These are phyloP conservation scores for Sciurus vulgaris DNA, from an alignment of 2,797 vertebrate species.

Conservation along the genomic window DNA sequence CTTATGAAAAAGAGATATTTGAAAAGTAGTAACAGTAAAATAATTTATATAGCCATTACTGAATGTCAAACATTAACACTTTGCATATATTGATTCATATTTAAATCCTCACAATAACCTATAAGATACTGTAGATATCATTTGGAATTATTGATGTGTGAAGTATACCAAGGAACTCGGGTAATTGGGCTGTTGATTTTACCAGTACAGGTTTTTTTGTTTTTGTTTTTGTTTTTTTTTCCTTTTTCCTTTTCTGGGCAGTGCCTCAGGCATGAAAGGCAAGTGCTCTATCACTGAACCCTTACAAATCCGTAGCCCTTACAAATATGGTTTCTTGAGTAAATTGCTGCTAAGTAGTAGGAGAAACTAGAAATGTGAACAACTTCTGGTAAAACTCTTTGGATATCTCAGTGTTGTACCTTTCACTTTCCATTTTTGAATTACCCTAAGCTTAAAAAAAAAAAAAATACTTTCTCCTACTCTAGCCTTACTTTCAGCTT, in stretches of 20 bases:
- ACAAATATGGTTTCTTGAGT: constrained; percentile 1
- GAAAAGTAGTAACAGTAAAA: constrained; percentile 7
- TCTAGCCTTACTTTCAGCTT: not conserved
- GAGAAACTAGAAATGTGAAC: constrained; percentile 16
- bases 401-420: not conserved
- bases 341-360: constrained; percentile 19
- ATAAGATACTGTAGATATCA: not conserved
- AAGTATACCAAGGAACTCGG: not conserved
- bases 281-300: no score
- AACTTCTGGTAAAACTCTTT: constrained; percentile 32
- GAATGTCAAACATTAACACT: not conserved
- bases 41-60: constrained; percentile 13
- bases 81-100: not conserved
- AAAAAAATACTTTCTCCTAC: no score
- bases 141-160: constrained; percentile 21
- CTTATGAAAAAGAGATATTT: not conserved
- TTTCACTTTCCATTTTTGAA: constrained; percentile 29
- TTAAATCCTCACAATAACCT: not conserved
- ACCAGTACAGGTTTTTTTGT: not conserved
- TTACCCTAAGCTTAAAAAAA: not conserved
- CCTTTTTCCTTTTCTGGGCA: no score
- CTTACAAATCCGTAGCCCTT: not conserved
- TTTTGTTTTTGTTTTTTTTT: no score
- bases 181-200: constrained; percentile 15
- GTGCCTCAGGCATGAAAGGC: no score